Evolutionary conservation across 2,113 vertebrate species (phyloP).

Genomic region (Noctilio leporinus): DNA sequence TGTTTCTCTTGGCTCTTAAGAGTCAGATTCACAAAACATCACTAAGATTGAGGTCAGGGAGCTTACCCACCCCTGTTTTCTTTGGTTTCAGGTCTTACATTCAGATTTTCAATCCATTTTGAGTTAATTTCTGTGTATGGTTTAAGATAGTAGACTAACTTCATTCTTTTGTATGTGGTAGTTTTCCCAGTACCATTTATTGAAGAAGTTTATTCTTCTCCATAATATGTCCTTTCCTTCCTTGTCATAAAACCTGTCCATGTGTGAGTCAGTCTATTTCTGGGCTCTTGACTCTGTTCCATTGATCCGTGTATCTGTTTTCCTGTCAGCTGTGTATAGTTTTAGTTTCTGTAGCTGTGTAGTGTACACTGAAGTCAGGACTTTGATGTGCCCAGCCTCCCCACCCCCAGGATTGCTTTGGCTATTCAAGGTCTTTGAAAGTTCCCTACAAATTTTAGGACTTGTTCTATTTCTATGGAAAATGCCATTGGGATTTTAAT

Average conservation of each 20-base stretch:
- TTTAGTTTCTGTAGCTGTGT: neutral
- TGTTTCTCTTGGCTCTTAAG: no score
- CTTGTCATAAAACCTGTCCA: neutral
- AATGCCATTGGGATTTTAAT: neutral
- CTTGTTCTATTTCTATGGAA: neutral
- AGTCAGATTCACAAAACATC: no score
- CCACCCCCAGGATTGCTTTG: neutral
- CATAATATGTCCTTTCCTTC: neutral
- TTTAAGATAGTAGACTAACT: neutral
- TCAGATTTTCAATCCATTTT: no score
- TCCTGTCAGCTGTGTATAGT: neutral
- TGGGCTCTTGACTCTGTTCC: neutral
- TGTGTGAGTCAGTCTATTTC: neutral
- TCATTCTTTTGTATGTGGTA: neutral
- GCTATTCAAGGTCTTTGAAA: neutral
- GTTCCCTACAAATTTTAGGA: neutral
- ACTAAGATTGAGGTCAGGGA: no score
- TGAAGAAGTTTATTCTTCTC: neutral
- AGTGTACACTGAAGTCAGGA: neutral
- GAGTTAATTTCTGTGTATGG: no score
- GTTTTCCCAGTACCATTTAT: neutral
- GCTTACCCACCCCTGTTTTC: no score
- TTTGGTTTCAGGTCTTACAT: neutral
- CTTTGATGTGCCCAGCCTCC: neutral
- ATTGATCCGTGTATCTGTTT: neutral